Base-by-base conservation (phyloP, 2,888 invertebrate genomes). In the Leptopilina myrica region DNA sequence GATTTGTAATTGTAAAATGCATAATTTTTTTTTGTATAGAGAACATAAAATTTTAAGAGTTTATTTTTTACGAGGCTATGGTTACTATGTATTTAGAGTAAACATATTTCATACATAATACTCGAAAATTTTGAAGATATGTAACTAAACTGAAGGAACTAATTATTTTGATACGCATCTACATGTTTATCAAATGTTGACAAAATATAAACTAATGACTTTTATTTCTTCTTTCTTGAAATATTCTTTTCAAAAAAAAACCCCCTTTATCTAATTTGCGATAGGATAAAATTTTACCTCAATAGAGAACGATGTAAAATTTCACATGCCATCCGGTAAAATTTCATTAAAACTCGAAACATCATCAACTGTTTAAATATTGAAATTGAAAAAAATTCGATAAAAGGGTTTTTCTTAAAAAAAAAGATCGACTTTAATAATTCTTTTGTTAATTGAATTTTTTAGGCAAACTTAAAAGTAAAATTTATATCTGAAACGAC, bases 401-500 rank as follows among this genome's bases (percentile, higher is more conserved):
- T 26, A 53, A 69, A 69, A 49, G 53, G 69, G 5, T 69, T 49
- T 8, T 49, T 49, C 1, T 11, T 49, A 1, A 8, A 49, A 49
- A 49, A 69, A 69, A 67, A 26, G 12, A 49, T 15, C 7, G 5
- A 8, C 43, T 11, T 14, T 11, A 9, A 9, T 20, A 8, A 33
- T 7, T 12, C 49, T 53, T 53, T 79, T 79, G 76, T 64, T 67
- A 69, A 79, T 20, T 80, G 64, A n/a, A n/a, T n/a, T 80, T 87
- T 88, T 87, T 88, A 89, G 88, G 88, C 89, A 89, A 86, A 81
- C 87, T 80, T 49, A 11, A 80, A 64, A 79, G 81, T 84, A 20
- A 26, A 49, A 53, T 62, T 62, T 62, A n/a, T 62, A 62, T 62
- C 20, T n/a, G 20, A 62, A 62, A 62, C 62, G 33, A 53, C 15